phyloP scores from a whole-genome alignment of 1,140 invertebrate species.

The Periplaneta americana region DNA sequence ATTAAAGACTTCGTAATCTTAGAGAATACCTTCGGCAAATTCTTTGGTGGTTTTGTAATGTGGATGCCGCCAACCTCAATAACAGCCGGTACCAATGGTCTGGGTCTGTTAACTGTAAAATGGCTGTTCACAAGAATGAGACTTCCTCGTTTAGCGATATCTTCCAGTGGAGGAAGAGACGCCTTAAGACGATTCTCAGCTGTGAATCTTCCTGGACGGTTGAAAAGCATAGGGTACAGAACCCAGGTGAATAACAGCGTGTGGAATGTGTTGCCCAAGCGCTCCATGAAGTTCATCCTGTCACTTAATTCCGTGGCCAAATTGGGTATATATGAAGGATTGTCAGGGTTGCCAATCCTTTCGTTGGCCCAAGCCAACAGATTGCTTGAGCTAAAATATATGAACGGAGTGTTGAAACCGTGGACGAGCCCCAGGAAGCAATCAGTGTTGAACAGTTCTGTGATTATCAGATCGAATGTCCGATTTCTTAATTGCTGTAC shows the following conservation, averaged over 20 bases:
- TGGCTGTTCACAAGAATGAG: slow-evolving; percentile 30
- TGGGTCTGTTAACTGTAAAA: slow-evolving; percentile 23
- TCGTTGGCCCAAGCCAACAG: slow-evolving; percentile 46
- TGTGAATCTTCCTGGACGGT: too few relatives aligned
- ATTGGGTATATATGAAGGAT: slow-evolving; percentile 29
- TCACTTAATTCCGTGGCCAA: slow-evolving; percentile 46
- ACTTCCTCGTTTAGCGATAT: slow-evolving; percentile 22
- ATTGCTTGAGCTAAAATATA: slow-evolving; percentile 48
- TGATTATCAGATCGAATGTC: too few relatives aligned
- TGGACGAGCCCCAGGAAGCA: slow-evolving; percentile 50
- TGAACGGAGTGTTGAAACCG: slow-evolving; percentile 40
- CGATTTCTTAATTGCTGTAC: too few relatives aligned
- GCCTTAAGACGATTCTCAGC: slow-evolving; percentile 18
- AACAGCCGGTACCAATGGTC: slow-evolving; percentile 28
- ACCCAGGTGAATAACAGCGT: neutral
- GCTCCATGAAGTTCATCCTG: slow-evolving; percentile 47
- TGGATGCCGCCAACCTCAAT: slow-evolving; percentile 29
- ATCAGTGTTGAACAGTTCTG: slow-evolving; percentile 54
- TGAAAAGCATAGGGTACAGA: neutral
- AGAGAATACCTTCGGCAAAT: slow-evolving; percentile 13
- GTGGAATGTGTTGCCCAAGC: slow-evolving; percentile 42
- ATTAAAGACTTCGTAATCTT: too few relatives aligned
- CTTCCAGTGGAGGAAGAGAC: slow-evolving; percentile 19
- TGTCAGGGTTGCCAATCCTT: slow-evolving; percentile 39
- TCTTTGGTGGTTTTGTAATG: slow-evolving; percentile 15